Evolutionary conservation across 35 echinoderm and acorn worm species (phyloP).

Genomic region (Stichopus chloronotus): DNA sequence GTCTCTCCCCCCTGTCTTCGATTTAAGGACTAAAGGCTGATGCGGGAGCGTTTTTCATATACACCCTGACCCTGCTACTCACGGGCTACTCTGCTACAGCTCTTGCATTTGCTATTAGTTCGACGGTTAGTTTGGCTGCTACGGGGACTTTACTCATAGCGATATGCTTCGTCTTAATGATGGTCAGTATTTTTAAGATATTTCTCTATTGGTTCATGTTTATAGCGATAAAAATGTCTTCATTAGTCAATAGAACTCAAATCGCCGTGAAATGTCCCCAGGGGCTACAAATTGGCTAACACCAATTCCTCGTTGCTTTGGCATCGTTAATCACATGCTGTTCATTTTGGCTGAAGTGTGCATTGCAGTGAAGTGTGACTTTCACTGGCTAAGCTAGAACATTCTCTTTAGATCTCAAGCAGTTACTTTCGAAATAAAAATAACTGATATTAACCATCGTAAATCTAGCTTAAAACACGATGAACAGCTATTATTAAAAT

Average conservation of each 20-base stretch:
- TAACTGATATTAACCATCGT: too few relatives aligned
- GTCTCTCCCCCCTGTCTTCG: background rate
- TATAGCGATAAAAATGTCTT: background rate
- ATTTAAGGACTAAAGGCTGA: slow-evolving; percentile 68
- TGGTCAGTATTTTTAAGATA: slow-evolving; percentile 63
- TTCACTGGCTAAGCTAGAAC: background rate
- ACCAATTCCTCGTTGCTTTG: background rate
- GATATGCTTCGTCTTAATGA: slow-evolving; percentile 86
- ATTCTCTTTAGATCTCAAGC: too few relatives aligned
- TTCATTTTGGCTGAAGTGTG: background rate
- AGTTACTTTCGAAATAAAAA: too few relatives aligned
- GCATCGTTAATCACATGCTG: background rate
- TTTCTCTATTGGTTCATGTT: background rate
- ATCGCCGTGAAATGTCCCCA: background rate
- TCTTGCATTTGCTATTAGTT: slow-evolving; percentile 86
- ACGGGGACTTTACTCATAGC: slow-evolving; percentile 81
- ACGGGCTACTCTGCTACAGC: slow-evolving; percentile 73
- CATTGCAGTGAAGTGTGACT: background rate
- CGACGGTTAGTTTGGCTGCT: slow-evolving; percentile 73
- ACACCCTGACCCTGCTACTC: slow-evolving; percentile 71
- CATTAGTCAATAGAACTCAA: background rate
- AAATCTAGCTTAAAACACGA: too few relatives aligned
- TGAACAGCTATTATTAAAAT: too few relatives aligned
- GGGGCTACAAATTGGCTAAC: background rate
- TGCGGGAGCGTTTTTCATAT: slow-evolving; percentile 78